These are phyloP conservation scores for Alca torda DNA, from an alignment of 2,797 vertebrate genomes.

Conservation along the genomic window DNA sequence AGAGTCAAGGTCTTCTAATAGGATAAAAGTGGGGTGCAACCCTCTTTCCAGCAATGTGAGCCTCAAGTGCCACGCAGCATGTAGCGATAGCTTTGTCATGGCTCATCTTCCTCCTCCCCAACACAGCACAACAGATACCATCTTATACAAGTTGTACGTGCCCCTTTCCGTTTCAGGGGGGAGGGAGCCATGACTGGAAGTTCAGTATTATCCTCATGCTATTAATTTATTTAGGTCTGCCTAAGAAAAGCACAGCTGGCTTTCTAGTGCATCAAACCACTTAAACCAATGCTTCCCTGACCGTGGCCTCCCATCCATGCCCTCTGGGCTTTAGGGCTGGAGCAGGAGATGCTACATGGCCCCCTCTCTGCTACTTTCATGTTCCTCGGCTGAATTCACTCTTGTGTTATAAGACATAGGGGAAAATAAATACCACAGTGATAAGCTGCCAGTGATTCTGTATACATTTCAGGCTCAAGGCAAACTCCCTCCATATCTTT, in stretches of 20 bases:
- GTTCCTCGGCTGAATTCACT: neutral
- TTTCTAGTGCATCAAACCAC: neutral
- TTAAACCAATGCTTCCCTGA: neutral
- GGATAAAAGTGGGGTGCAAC: neutral
- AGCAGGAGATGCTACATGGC: neutral
- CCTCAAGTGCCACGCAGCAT: neutral
- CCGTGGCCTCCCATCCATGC: neutral
- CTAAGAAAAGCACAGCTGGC: neutral
- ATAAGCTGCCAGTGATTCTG: neutral
- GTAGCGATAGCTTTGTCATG: accelerated
- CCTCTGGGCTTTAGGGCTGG: neutral
- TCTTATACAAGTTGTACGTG: neutral
- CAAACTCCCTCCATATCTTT: neutral
- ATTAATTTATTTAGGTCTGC: neutral
- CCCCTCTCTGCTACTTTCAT: neutral
- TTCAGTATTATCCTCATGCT: neutral
- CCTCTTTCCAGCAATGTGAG: neutral
- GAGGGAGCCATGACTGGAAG: neutral
- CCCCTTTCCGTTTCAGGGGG: neutral
- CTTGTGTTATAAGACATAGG: neutral
- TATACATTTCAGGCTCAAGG: neutral
- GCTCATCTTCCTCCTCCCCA: neutral
- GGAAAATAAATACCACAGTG: neutral
- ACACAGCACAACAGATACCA: neutral
- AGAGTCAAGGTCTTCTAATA: neutral